Evolutionary conservation across 1,140 invertebrate species (phyloP), one percentile per base, ranked within the genome.

Genomic region (Pseudobourletiella spinata): DNA sequence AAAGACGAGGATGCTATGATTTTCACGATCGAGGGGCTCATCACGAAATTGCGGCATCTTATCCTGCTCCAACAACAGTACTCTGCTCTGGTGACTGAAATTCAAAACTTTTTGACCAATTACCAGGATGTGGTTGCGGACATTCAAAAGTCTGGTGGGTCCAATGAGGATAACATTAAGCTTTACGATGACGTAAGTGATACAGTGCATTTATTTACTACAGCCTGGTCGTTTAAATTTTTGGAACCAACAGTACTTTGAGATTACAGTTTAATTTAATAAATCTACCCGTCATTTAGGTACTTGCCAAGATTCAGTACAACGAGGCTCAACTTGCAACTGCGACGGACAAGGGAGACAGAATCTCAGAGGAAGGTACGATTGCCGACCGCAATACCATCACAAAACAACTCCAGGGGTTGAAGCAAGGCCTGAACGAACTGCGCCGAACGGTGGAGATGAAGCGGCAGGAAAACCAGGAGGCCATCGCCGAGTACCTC

Each of bases 331-430:
- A 86, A 11, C 74, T 95, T 8, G 86, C 88, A 1, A 84, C 86
- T 22, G 89, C 91, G 0, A 85, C 84, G 22, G 91, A 95, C 70
- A 95, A 94, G 76, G 92, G 90, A 1, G 72, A 88, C 91, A 14
- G 59, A 73, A 93, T 96, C 25, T 87, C 88, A 8, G 83, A 84
- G 1, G 92, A 95, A 76, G 88, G 90, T 35, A 86, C 88, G 14
- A 83, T 85, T 0, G 85, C 86, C 18, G 91, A 95, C 71, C 82
- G 86, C 63, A 92, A 94, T 71, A 84, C 85, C 68, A 85, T 95
- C 2, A 91, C 87, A 8, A 87, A 92, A 71, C 84, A 94, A 67
- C 70, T 95, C 16, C 89, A 94, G 71, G 85, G 84, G 0, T 69
- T 95, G 2, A 94, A 93, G 75, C 87, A 89, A 72, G 86, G 92